phyloP scores from a whole-genome alignment of 2,113 vertebrate genomes.

The Chionomys nivalis region DNA sequence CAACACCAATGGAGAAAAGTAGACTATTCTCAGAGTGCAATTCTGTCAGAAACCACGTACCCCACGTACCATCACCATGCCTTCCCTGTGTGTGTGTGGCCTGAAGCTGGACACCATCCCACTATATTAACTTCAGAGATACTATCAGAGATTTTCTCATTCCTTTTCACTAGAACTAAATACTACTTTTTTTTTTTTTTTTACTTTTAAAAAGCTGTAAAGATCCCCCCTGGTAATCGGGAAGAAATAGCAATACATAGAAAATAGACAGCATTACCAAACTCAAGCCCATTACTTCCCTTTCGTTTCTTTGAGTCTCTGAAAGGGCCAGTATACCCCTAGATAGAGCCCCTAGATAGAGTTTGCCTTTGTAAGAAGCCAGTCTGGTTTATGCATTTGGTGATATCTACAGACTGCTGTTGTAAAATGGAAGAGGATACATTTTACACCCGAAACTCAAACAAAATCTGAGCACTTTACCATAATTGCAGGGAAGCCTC shows the following conservation, averaged over 20 bases:
- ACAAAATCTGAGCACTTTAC: neutral
- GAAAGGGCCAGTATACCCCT: conserved; percentile 46
- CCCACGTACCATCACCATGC: conserved; percentile 22
- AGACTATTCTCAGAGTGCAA: conserved; percentile 58
- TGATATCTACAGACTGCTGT: conserved; percentile 35
- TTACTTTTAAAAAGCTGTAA: neutral
- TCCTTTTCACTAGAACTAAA: conserved; percentile 53
- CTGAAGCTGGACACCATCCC: conserved; percentile 53
- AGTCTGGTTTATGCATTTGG: conserved; percentile 37
- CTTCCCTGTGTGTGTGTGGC: conserved; percentile 50
- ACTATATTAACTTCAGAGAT: conserved; percentile 59
- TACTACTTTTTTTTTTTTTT: neutral
- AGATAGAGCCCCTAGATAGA: conserved; percentile 12
- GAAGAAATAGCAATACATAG: conserved; percentile 37
- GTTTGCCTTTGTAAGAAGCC: neutral
- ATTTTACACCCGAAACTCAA: conserved; percentile 6
- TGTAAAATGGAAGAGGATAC: conserved; percentile 44
- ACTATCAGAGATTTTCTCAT: conserved; percentile 51
- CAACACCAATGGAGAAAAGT: conserved; percentile 62
- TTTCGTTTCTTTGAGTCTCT: conserved; percentile 50
- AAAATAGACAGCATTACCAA: conserved; percentile 21
- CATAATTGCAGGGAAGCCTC: neutral
- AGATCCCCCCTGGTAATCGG: neutral
- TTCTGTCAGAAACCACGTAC: conserved; percentile 55
- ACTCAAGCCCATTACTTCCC: conserved; percentile 35